Evolutionary conservation across 2,888 invertebrate species (phyloP), one percentile per base, ranked within the genome.

Genomic region (Heliconius hortense): DNA sequence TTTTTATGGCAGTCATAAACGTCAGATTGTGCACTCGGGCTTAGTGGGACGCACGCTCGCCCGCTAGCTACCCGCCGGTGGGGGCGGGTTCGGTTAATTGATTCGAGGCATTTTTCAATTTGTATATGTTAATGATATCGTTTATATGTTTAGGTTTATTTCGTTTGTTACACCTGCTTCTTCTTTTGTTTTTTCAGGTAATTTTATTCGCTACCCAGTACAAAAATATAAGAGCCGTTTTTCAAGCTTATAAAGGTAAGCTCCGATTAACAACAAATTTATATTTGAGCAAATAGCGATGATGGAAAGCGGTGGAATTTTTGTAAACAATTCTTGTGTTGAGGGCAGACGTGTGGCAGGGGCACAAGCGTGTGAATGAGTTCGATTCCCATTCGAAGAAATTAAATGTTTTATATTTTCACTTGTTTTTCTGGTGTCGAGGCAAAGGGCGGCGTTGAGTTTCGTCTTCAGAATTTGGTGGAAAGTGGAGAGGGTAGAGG

Each of bases 1-100:
- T 94, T 94, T 94, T 94, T 94, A 94, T 94, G 92, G 93, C 93
- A 90, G 91, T 94, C 94, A 93, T 94, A 94, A 94, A 94, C 91
- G 94, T 94, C 94, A 93, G 94, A 94, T 94, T 94, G 94, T 89
- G 90, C 92, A 91, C 90, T 10, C 86, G 89, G 89, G 89, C 87
- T 90, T 90, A 90, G 88, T 88, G 88, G 87, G 87, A 85, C 85
- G 84, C 82, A 79, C 83, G 83, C 82, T 79, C 80, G 78, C 77
- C 76, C 78, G 75, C 74, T 80, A 4, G 43, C 5, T 48, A 80
- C 78, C 77, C 81, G 80, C 80, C 82, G 81, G 69, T 77, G 82
- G 83, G 81, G 82, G 82, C 83, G 79, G 39, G 83, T 82, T 82
- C 66, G 24, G 39, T 84, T 92, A 90, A 92, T 92, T 92, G 91